These are phyloP conservation scores for Bruchidius siliquastri DNA, from an alignment of 2,888 invertebrate species.

Conservation along the genomic window DNA sequence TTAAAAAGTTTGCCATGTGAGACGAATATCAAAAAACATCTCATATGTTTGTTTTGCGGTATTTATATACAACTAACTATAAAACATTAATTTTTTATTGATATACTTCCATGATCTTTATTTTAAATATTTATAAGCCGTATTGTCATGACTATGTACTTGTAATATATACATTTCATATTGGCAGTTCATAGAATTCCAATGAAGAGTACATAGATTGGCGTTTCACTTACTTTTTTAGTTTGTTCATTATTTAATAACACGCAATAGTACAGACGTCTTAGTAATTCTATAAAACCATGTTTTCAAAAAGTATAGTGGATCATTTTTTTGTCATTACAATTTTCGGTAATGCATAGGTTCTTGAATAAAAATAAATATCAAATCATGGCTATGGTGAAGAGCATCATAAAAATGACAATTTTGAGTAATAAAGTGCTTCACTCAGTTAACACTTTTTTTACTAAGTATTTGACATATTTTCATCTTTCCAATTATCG, in stretches of 20 bases:
- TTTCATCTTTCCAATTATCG: no score
- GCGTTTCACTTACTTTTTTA: constrained; percentile 12
- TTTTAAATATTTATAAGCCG: constrained; percentile 22
- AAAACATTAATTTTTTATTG: constrained; percentile 29
- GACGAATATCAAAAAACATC: not conserved
- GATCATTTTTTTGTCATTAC: not conserved
- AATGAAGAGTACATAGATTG: constrained; percentile 18
- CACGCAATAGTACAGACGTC: constrained; percentile 12
- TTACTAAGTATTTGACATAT: no score
- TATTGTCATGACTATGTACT: constrained; percentile 36
- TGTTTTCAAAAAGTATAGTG: not conserved
- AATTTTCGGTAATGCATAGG: no score
- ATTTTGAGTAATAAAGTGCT: no score
- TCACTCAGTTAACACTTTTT: no score
- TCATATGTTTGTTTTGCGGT: not conserved
- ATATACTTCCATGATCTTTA: constrained; percentile 19
- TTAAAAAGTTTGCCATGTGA: not conserved
- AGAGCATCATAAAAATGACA: no score
- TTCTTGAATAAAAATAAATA: no score
- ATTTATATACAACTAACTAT: constrained; percentile 11
- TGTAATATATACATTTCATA: constrained; percentile 26
- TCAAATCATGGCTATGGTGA: no score
- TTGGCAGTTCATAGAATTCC: constrained; percentile 28
- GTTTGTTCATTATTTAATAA: constrained; percentile 12
- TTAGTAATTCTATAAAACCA: not conserved